These are phyloP conservation scores for Daubentonia madagascariensis DNA, from an alignment of 2,113 vertebrate species.

Conservation along the genomic window DNA sequence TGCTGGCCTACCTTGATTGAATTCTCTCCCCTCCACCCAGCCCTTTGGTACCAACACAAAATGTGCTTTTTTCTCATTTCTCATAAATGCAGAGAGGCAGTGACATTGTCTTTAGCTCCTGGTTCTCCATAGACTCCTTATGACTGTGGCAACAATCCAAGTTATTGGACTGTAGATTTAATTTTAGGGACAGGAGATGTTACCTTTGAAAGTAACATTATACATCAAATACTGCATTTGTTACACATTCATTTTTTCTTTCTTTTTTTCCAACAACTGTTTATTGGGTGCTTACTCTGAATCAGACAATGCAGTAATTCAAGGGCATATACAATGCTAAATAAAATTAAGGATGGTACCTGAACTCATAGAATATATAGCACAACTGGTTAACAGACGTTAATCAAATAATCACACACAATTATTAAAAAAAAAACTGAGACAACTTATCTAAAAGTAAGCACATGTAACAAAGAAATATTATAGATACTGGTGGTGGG, in stretches of 20 bases:
- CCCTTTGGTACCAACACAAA: background rate
- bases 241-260: background rate
- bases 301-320: background rate
- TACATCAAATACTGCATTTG: background rate
- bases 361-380: background rate
- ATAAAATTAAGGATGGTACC: background rate
- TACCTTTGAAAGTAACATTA: background rate
- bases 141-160: background rate
- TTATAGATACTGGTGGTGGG: background rate
- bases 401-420: background rate
- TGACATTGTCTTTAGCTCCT: background rate
- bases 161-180: background rate
- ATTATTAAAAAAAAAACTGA: background rate
- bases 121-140: background rate
- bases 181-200: background rate
- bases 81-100: background rate
- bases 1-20: background rate
- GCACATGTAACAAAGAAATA: background rate
- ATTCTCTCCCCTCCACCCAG: background rate
- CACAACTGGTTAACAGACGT: background rate
- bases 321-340: background rate
- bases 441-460: background rate
- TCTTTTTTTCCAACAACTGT: background rate
- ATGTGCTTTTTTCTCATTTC: background rate
- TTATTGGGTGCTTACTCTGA: background rate